Base-by-base conservation (phyloP, 2,113 vertebrate species). In the Myotis yumanensis region DNA sequence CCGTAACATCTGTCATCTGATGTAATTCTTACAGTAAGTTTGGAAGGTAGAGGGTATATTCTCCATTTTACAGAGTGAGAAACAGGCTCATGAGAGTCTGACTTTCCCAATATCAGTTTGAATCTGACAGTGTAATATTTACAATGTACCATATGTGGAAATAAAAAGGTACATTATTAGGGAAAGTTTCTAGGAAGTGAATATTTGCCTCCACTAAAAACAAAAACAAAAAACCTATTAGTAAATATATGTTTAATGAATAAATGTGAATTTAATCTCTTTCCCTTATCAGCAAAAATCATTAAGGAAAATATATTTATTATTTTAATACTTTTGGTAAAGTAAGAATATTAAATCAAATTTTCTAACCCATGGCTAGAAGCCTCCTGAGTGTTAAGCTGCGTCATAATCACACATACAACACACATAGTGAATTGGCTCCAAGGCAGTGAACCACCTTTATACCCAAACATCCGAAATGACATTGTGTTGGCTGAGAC, bases 331-430 rank as follows among this genome's bases (percentile, higher is more conserved):
- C 3, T 62, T 10, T 35, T 86, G 28, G 22, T 69, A 91, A 91
- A 69, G 59, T 88, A 94, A 94, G 59, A 54, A 91, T 76, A 64
- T 64, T 40, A 59, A 86, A 46, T 51, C 14, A 90, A 66, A 76
- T 52, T 88, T 32, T n/a, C 75, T 2, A 77, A 77, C 30, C 40
- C 10, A 7, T 30, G 15, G 22, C 52, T 32, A 59, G 57, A 25
- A 51, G 15, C 30, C 37, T 95, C 54, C 14, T 46, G 22, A 48
- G 62, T 68, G 54, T 37, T 59, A 25, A 72, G 22, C 52, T 85
- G 14, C 62, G 40, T 30, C 37, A 20, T 68, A 71, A 35, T 52
- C 64, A 69, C 87, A 59, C 14, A 8, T 16, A 20, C 17, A 92
- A 20, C 20, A 22, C 59, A 30, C 66, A 30, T 1, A 15, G 9